phyloP scores from a whole-genome alignment of 2,797 vertebrate genomes.

The Crenichthys baileyi region DNA sequence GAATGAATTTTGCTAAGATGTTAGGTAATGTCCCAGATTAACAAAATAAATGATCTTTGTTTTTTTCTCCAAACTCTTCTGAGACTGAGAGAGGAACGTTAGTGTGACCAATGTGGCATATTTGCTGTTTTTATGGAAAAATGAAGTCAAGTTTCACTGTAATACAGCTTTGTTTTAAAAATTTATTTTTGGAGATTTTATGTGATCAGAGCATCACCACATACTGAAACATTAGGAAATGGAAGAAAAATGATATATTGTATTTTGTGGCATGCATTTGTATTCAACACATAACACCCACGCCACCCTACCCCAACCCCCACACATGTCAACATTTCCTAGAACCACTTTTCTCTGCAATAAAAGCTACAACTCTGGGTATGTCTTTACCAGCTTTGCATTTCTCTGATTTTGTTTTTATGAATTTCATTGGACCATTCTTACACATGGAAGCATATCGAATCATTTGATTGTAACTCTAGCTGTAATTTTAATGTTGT shows the following conservation, averaged over 20 bases:
- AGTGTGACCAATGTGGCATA: conserved; percentile 38
- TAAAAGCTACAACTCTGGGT: no score
- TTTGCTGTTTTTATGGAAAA: conserved; percentile 28
- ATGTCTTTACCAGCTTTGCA: no score
- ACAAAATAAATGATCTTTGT: conserved; percentile 57
- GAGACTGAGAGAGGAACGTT: conserved; percentile 37
- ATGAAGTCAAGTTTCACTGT: conserved; percentile 16
- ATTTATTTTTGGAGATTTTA: not conserved
- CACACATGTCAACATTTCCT: no score
- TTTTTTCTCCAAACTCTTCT: conserved; percentile 30
- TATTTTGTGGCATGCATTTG: not conserved
- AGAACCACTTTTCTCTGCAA: no score
- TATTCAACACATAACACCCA: not conserved
- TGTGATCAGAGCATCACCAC: not conserved
- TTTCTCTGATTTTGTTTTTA: no score
- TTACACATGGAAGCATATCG: no score
- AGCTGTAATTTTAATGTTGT: no score
- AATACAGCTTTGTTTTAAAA: conserved; percentile 24
- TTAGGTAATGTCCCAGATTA: conserved; percentile 65
- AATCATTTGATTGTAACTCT: no score
- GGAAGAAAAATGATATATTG: not conserved
- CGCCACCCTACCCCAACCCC: no score
- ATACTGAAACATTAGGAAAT: not conserved
- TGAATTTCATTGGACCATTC: no score
- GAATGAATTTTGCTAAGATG: conserved; percentile 56